Evolutionary conservation across 2,888 invertebrate species (phyloP), one percentile per base, ranked within the genome.

Genomic region (Epinotia ramella): DNA sequence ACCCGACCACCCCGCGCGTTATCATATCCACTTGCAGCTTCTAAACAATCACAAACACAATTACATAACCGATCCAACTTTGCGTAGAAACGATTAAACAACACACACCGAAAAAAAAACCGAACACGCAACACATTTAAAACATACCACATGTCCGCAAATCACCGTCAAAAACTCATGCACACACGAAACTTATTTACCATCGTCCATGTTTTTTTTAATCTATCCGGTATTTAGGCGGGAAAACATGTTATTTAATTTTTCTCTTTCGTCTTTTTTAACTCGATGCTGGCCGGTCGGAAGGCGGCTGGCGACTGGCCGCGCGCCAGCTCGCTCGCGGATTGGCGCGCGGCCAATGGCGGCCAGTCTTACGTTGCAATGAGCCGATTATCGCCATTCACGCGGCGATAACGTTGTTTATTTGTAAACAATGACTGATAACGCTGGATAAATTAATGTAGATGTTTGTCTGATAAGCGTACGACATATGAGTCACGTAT

Each of bases 41-140:
- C 49, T 65, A 76, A 73, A 77, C 75, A 60, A 71, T 70, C 79
- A 81, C 84, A 83, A 84, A 84, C 82, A 82, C 80, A 82, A 88
- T 92, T 93, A 92, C 84, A 87, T 93, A 93, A 93, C 82, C 82
- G 87, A 88, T 86, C 87, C 89, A 89, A 90, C 88, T 89, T 90
- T 81, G 81, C 81, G 11, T 68, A 53, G 33, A 72, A 69, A 66
- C 64, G 66, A 62, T 59, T 65, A 82, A 80, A 80, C n/a, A 81
- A 83, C 81, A 82, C 78, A 84, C 80, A 83, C n/a, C 20, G 24
- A 1, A 12, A 80, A 84, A 84, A 87, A 81, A 82, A 78, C 77
- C 81, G 79, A 85, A 81, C 83, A 83, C 87, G 86, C 85, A 87
- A 82, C 79, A 80, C 75, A 71, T 28, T 66, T 53, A 70, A 75